Base-by-base conservation (phyloP, 2,797 vertebrate species). In the Squalus acanthias region DNA sequence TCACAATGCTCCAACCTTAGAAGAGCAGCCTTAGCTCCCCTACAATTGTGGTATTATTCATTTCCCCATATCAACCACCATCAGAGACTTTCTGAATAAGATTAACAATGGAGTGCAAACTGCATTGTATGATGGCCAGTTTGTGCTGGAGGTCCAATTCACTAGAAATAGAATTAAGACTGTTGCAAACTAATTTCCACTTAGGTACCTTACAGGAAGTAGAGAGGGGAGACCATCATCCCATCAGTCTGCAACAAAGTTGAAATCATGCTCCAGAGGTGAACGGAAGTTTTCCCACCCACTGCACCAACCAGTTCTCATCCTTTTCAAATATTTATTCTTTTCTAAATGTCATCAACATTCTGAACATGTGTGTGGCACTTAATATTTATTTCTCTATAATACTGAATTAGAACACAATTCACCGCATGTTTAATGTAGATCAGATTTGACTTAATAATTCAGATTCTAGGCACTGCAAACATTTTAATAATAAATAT, bases 301-400 rank as follows among this genome's bases (percentile, higher is more conserved):
- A 57, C 53, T 57, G 53, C 53, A 57, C 53, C 53, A 57, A 57
- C 20, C 85, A 88, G 50, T 88, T 50, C 82, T 85, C 39, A 85
- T 88, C 26, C 53, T 60, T 65, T 17, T 91, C 57, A 63, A 88
- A 17, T 63, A 91, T 60, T 91, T n/a, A 65, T 63, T 91, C 7
- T 33, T 63, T 91, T 13, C 24, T 7, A 63, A 65, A 65, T n/a
- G 67, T 96, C 26, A 76, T 82, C 95, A 96, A 39, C 95, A 65
- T n/a, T 92, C 60, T 92, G 89, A 92, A 65, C 89, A 39, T 92
- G 87, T 53, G 60, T 26, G 33, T 91, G 88, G 29, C 88, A 91
- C 2, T n/a, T 63, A 20, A 85, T 33, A 57, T 89, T 92, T 65
- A 63, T 92, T 33, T 63, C 89, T 39, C 29, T 65, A n/a, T n/a